Percentiles rank a stretch among this genome's conserved stretches.
Conservation (phyloP, 2,113 vertebrate species). For the Propithecus coquereli region DNA sequence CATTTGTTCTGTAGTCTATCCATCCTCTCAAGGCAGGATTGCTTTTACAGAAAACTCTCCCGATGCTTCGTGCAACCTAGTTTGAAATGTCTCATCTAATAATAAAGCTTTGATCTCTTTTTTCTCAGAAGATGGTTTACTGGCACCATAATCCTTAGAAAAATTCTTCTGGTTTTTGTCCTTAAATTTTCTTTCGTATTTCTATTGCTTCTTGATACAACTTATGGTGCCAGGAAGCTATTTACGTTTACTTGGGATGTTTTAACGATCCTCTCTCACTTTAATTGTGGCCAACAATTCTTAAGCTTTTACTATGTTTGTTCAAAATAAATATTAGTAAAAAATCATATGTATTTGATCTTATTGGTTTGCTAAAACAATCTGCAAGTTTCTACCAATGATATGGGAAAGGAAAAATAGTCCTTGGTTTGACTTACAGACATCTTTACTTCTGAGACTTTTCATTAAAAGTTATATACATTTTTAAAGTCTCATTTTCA, state of each 20-base stretch:
- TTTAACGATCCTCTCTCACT: background rate
- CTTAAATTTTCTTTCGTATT: constrained; percentile 44
- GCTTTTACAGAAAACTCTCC: constrained; percentile 42
- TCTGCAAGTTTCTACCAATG: background rate
- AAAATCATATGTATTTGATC: background rate
- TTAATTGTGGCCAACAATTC: background rate
- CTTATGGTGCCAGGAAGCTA: background rate
- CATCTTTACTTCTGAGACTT: background rate
- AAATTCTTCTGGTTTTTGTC: constrained; percentile 34
- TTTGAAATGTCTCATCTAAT: constrained; percentile 28
- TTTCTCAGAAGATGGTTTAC: constrained; percentile 46
- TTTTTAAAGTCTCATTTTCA: background rate
- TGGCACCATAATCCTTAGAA: constrained; percentile 34
- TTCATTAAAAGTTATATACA: background rate
- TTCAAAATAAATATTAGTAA: background rate
- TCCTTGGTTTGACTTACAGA: background rate
- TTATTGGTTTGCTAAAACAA: constrained; percentile 24
- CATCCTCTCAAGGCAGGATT: background rate
- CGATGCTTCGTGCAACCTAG: constrained; percentile 31
- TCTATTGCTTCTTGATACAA: constrained; percentile 38
- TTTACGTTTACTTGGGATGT: constrained; percentile 3
- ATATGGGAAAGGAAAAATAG: background rate
- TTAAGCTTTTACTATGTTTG: background rate
- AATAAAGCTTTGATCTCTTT: constrained; percentile 48
- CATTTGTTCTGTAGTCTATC: constrained; percentile 44